phyloP scores from a whole-genome alignment of 2,797 vertebrate species.

The Rachycentron canadum region DNA sequence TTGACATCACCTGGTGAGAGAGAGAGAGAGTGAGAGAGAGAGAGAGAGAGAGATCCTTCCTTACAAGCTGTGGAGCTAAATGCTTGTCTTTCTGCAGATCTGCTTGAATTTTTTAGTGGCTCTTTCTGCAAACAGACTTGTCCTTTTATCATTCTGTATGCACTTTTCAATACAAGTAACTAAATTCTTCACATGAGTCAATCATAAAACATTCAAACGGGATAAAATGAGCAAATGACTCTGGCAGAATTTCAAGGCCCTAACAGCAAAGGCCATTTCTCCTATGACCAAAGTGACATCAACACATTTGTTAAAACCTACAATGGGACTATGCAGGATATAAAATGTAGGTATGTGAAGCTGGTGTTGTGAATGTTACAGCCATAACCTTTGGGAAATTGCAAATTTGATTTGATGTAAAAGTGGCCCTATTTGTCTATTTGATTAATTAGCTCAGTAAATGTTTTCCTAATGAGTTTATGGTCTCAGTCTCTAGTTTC shows the following conservation, averaged over 20 bases:
- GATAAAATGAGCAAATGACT: no score
- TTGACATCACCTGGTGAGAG: constrained; percentile 14
- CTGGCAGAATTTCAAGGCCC: no score
- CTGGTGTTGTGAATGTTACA: neutral
- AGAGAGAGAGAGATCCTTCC: constrained; percentile 21
- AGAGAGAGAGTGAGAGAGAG: constrained; percentile 18
- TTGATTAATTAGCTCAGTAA: no score
- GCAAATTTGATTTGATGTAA: neutral
- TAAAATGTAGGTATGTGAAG: neutral
- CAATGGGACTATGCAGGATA: neutral
- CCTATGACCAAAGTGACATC: no score
- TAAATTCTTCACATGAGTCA: no score
- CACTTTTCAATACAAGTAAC: no score
- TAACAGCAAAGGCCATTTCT: no score
- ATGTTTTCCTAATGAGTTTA: no score
- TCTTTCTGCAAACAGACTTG: constrained; percentile 12
- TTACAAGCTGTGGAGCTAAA: constrained; percentile 39
- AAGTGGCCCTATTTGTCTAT: no score
- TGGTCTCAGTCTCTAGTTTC: no score
- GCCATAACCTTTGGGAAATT: neutral
- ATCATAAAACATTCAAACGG: no score
- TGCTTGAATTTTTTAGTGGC: neutral
- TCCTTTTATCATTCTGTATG: neutral
- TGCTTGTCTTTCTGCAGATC: neutral
- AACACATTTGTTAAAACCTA: no score